phyloP scores from a whole-genome alignment of 1,140 invertebrate genomes.

The Megathymus violae region DNA sequence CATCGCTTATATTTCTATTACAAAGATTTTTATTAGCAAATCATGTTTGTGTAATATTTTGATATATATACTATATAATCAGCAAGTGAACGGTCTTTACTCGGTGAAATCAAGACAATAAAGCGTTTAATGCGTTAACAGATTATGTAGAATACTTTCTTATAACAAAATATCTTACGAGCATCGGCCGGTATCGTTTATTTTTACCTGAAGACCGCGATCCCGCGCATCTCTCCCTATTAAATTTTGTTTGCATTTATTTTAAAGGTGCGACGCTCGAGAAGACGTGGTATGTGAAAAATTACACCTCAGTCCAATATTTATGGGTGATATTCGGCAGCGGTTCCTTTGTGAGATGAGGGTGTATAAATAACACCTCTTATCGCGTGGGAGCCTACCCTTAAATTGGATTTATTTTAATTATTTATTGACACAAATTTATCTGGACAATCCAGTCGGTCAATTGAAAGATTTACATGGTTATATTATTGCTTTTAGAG shows the following conservation, averaged over 20 bases:
- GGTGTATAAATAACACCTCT: slow-evolving; percentile 83
- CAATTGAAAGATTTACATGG: slow-evolving; percentile 33
- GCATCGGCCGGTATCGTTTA: slow-evolving; percentile 74
- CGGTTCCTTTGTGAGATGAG: slow-evolving; percentile 81
- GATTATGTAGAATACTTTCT: slow-evolving; percentile 60
- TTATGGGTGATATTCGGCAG: slow-evolving; percentile 84
- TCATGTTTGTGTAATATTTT: slow-evolving; percentile 1
- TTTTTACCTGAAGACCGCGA: slow-evolving; percentile 80
- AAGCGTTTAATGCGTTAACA: slow-evolving; percentile 45
- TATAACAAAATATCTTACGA: slow-evolving; percentile 68
- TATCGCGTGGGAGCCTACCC: slow-evolving; percentile 82
- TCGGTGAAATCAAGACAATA: slow-evolving; percentile 18
- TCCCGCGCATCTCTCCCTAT: slow-evolving; percentile 83
- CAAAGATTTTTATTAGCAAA: too few relatives aligned
- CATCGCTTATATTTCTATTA: too few relatives aligned
- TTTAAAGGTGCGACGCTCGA: slow-evolving; percentile 82
- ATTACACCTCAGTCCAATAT: slow-evolving; percentile 83
- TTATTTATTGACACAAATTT: slow-evolving; percentile 73
- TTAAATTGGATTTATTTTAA: slow-evolving; percentile 82
- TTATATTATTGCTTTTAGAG: slow-evolving; percentile 13
- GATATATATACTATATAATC: background rate
- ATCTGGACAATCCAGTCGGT: slow-evolving; percentile 33
- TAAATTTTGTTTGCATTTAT: slow-evolving; percentile 84
- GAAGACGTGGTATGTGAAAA: slow-evolving; percentile 82
- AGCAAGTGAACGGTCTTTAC: slow-evolving; percentile 18